Percentiles rank a stretch among this genome's conserved stretches.
Evolutionary conservation across 64 coral and sea anemone genomes (phyloP).

Genomic region (Orbicella faveolata): DNA sequence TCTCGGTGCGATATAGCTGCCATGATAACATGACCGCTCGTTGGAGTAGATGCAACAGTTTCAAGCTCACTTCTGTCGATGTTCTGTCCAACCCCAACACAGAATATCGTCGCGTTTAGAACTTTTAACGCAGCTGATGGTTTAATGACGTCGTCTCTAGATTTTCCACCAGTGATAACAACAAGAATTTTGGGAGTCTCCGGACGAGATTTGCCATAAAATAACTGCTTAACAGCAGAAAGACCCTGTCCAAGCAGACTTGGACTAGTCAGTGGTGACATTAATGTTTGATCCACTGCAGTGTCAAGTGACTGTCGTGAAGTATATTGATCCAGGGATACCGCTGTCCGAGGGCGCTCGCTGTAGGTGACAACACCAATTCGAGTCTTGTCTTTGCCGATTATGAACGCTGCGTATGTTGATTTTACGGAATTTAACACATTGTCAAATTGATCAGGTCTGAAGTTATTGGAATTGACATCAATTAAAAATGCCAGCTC

Average conservation of each 20-base stretch:
- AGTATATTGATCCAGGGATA: slow-evolving; percentile 45
- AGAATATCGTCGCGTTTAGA: slow-evolving; percentile 73
- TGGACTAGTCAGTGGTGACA: slow-evolving; percentile 19
- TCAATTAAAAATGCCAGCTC: slow-evolving; percentile 74
- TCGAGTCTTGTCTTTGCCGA: slow-evolving; percentile 48
- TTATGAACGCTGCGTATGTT: slow-evolving; percentile 52
- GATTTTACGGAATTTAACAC: slow-evolving; percentile 66
- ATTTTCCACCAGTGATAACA: slow-evolving; percentile 49
- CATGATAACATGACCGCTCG: slow-evolving; percentile 42
- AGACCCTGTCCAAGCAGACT: slow-evolving; percentile 49
- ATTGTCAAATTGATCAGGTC: slow-evolving; percentile 43
- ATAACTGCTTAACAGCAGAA: slow-evolving; percentile 35
- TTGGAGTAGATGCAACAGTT: slow-evolving; percentile 34
- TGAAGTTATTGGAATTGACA: slow-evolving; percentile 43
- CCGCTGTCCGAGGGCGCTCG: neutral
- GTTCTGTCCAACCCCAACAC: slow-evolving; percentile 54
- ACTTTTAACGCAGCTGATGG: slow-evolving; percentile 57
- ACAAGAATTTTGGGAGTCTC: slow-evolving; percentile 73
- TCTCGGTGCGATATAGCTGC: slow-evolving; percentile 57
- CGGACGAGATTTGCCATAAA: slow-evolving; percentile 50
- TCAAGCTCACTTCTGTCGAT: slow-evolving; percentile 39
- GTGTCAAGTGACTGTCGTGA: slow-evolving; percentile 35
- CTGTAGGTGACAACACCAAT: slow-evolving; percentile 63
- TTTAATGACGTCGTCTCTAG: slow-evolving; percentile 51
- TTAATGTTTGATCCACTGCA: slow-evolving; percentile 20